phyloP scores from a whole-genome alignment of 2,113 vertebrate species.

The Numida meleagris region DNA sequence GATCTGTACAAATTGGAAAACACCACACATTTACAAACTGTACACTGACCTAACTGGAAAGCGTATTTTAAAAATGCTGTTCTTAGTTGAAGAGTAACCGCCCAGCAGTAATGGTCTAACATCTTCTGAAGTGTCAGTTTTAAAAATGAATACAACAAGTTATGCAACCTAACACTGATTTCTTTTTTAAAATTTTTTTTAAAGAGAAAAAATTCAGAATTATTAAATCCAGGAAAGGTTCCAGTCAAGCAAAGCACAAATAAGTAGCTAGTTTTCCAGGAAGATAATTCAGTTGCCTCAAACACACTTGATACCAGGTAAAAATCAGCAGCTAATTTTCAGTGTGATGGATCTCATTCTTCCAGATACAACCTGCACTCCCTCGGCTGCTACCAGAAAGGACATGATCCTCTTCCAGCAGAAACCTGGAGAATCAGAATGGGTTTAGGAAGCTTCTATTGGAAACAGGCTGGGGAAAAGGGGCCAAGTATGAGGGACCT shows the following conservation, averaged over 20 bases:
- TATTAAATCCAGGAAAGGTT: not conserved
- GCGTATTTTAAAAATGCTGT: not conserved
- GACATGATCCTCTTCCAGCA: not conserved
- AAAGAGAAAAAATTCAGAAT: not conserved
- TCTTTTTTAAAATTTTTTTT: not conserved
- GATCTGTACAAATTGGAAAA: conserved; percentile 80
- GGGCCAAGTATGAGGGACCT: not conserved
- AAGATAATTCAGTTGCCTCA: not conserved
- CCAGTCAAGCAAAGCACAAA: not conserved
- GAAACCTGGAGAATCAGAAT: not conserved
- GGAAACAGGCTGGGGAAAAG: not conserved
- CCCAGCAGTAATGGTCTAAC: not conserved
- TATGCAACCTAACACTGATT: not conserved
- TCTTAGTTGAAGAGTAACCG: not conserved
- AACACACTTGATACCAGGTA: not conserved
- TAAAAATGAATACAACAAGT: not conserved
- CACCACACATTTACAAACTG: not conserved
- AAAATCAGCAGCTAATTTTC: not conserved
- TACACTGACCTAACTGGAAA: not conserved
- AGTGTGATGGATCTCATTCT: not conserved
- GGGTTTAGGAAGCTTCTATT: not conserved
- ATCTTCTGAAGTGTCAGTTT: not conserved
- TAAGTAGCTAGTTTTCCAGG: not conserved
- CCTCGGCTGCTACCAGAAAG: not conserved
- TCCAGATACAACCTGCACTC: not conserved